A percentile compares a stretch with the other conserved stretches of the same genome.
phyloP scores from a whole-genome alignment of 2,113 vertebrate species.

The Myodes glareolus region DNA sequence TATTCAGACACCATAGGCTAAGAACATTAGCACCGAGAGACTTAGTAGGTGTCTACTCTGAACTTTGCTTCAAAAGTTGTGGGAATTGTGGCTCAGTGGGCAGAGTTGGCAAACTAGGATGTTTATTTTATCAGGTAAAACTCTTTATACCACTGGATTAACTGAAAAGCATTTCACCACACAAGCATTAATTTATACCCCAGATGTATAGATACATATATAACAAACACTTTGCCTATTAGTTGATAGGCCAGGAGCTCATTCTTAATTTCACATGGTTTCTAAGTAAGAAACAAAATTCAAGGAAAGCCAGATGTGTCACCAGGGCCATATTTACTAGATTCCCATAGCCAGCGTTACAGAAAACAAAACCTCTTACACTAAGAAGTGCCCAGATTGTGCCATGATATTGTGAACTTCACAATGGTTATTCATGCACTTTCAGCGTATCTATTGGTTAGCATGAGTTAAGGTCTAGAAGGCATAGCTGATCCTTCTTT shows the following conservation, averaged over 20 bases:
- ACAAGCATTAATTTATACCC: background rate
- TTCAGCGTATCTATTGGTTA: background rate
- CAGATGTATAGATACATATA: background rate
- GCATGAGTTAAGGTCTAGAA: background rate
- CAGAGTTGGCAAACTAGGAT: background rate
- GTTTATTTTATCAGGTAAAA: background rate
- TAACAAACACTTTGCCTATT: background rate
- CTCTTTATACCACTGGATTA: background rate
- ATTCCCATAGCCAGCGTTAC: background rate
- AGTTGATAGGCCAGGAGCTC: background rate
- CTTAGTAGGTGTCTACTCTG: background rate
- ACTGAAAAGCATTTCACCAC: background rate
- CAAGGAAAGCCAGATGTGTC: background rate
- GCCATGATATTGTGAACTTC: background rate
- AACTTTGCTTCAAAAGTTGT: background rate
- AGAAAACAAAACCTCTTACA: background rate
- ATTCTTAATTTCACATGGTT: background rate
- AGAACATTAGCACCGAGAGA: background rate
- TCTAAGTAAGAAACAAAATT: conserved; percentile 6
- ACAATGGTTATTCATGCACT: background rate
- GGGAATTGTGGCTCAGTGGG: background rate
- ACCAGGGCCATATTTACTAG: background rate
- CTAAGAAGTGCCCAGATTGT: background rate
- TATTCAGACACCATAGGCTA: background rate
- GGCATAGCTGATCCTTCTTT: background rate